A percentile compares a stretch with the other conserved stretches of the same genome.
phyloP scores from a whole-genome alignment of 1,140 invertebrate genomes.

The Drepana arcuata region DNA sequence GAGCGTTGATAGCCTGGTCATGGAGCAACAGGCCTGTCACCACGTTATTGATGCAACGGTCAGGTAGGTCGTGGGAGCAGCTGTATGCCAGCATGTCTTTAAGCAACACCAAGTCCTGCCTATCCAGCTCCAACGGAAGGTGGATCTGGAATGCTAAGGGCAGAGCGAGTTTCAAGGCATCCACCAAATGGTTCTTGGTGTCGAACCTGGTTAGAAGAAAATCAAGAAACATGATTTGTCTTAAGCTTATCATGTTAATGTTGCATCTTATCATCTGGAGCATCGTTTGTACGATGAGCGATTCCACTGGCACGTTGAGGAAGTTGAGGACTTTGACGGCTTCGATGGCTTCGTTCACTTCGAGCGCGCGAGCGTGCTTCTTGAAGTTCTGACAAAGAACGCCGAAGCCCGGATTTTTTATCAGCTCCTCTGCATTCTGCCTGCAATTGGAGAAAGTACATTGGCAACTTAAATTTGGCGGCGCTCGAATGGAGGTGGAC shows the following conservation, averaged over 20 bases:
- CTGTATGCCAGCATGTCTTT: conserved; percentile 70
- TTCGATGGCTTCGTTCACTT: conserved; percentile 69
- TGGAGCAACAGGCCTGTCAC: conserved; percentile 58
- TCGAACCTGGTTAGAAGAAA: conserved; percentile 66
- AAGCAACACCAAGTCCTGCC: conserved; percentile 61
- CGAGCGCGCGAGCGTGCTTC: conserved; percentile 65
- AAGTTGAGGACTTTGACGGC: conserved; percentile 73
- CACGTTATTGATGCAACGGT: conserved; percentile 63
- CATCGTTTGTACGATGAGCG: conserved; percentile 73
- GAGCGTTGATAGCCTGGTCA: conserved; percentile 50
- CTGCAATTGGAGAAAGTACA: conserved; percentile 20
- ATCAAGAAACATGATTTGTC: conserved; percentile 75
- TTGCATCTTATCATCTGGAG: conserved; percentile 74
- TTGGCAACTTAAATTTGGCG: neutral
- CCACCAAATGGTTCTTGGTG: conserved; percentile 68
- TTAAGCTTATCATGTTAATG: conserved; percentile 74
- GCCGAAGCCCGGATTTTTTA: conserved; percentile 44
- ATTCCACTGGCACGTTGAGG: conserved; percentile 71
- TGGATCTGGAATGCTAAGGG: conserved; percentile 76
- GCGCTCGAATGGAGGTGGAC: neutral
- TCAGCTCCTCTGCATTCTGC: conserved; percentile 26
- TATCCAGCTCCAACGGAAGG: conserved; percentile 69
- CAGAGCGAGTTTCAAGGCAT: conserved; percentile 74
- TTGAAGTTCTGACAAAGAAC: conserved; percentile 65
- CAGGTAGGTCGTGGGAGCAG: conserved; percentile 60